Evolutionary conservation across 2,797 vertebrate genomes (phyloP).

Genomic region (Urosaurus nigricauda): DNA sequence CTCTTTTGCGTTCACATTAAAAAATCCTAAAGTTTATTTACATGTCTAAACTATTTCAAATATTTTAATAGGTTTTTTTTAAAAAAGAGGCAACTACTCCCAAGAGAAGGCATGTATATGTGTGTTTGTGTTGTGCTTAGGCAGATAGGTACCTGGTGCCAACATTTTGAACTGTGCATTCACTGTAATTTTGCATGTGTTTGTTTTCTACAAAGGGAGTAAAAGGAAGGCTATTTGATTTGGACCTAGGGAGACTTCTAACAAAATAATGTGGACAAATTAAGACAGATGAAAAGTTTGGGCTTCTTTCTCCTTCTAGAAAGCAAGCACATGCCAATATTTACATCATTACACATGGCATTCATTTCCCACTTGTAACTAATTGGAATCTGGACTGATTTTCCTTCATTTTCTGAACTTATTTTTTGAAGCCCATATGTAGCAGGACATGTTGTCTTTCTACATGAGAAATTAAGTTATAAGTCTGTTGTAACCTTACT

Average conservation of each 20-base stretch:
- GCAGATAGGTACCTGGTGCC: slow-evolving; percentile 58
- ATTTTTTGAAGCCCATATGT: slow-evolving; percentile 36
- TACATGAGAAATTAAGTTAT: slow-evolving; percentile 63
- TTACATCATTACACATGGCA: slow-evolving; percentile 71
- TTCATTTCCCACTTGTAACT: slow-evolving; percentile 67
- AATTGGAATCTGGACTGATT: slow-evolving; percentile 51
- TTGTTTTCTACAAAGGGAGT: slow-evolving; percentile 49
- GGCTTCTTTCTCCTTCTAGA: slow-evolving; percentile 55
- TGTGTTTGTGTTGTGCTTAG: background rate
- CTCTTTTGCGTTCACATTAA: slow-evolving; percentile 34
- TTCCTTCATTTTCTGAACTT: slow-evolving; percentile 54
- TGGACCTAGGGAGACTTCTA: slow-evolving; percentile 66
- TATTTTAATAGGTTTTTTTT: slow-evolving; percentile 53
- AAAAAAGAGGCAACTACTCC: slow-evolving; percentile 17
- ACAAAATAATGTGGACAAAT: slow-evolving; percentile 70
- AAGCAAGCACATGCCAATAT: slow-evolving; percentile 69
- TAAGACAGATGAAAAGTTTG: slow-evolving; percentile 69
- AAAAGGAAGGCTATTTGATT: slow-evolving; percentile 67
- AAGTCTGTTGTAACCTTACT: slow-evolving; percentile 48
- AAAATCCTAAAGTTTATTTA: slow-evolving; percentile 43
- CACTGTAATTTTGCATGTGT: slow-evolving; percentile 14
- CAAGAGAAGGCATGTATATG: background rate
- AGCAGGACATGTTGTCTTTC: slow-evolving; percentile 52
- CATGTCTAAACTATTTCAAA: slow-evolving; percentile 56
- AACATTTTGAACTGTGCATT: slow-evolving; percentile 41